A percentile compares a stretch with the other conserved stretches of the same genome.
Conservation (phyloP, 2,797 vertebrate species). For the Taenioides sp. region DNA sequence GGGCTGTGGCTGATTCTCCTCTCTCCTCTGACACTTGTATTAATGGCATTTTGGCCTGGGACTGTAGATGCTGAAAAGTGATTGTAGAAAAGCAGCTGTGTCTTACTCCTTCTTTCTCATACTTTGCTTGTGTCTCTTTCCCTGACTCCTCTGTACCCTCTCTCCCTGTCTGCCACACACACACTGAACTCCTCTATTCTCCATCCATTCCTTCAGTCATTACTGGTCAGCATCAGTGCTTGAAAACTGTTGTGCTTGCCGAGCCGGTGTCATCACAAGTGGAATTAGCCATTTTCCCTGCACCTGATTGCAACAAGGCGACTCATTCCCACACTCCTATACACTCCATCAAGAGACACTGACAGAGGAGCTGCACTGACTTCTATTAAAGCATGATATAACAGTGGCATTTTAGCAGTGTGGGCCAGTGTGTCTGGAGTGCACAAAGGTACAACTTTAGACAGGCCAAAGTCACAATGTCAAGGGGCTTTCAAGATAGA, state of each 20-base stretch:
- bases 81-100: conserved; percentile 88
- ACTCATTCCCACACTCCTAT: conserved; percentile 67
- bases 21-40: conserved; percentile 91
- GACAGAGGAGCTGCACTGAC: conserved; percentile 56
- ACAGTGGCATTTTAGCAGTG: conserved; percentile 50
- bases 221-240: conserved; percentile 86
- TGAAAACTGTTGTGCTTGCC: conserved; percentile 86
- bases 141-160: conserved; percentile 64
- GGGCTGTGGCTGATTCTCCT: conserved; percentile 79
- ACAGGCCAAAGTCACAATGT: background rate
- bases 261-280: conserved; percentile 84
- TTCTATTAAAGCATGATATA: conserved; percentile 68
- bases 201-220: conserved; percentile 87
- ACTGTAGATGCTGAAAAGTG: conserved; percentile 87
- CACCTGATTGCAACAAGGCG: conserved; percentile 73
- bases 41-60: conserved; percentile 91
- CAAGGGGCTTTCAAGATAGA: background rate
- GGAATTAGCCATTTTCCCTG: conserved; percentile 84
- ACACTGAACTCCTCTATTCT: conserved; percentile 68
- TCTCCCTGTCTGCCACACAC: conserved; percentile 36
- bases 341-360: conserved; percentile 71
- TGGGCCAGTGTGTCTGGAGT: conserved; percentile 18
- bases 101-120: conserved; percentile 65
- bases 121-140: conserved; percentile 71
- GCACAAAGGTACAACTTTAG: background rate